Evolutionary conservation across 2,113 vertebrate genomes (phyloP), one percentile per base, ranked within the genome.

Genomic region (Tupaia chinensis): DNA sequence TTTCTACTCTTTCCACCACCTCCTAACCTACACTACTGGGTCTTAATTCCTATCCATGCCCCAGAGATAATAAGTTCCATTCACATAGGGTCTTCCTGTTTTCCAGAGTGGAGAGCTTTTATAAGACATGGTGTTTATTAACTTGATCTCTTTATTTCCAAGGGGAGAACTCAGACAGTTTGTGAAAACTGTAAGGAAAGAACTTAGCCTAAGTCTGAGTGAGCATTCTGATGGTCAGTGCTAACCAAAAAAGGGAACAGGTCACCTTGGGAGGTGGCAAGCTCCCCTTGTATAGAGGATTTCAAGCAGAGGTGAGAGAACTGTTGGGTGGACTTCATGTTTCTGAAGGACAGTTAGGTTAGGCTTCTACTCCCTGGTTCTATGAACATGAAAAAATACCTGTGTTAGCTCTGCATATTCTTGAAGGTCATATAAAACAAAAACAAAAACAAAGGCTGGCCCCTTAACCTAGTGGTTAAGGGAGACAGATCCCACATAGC

Each of bases 1-100:
- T 60, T 92, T 83, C 66, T 79, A 12, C 32, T 54, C n/a, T 34
- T 16, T n/a, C 32, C 5, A 34, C 22, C 3, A 17, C 17, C 34
- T 2, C 16, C 20, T 0, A 12, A 44, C 44, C 1, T 1, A 2
- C 0, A 3, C n/a, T 72, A 0, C 27, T 12, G 5, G 27, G 7
- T 32, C 72, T 34, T 69, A 54, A 0, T 61, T 84, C n/a, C 1
- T 20, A 65, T 25, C 68, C 4, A 1, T 60, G 34, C 9, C 76
- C 27, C 25, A 15, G 23, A 16, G 10, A 27, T 7, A 3, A 16
- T 54, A 27, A n/a, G 27, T 83, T 95, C 29, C 16, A 1, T 77
- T 90, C 73, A 4, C 88, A 53, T 27, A 65, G 22, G 60, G 32
- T 87, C 44, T 66, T 92, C n/a, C 20, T 34, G 6, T 91, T 90